A percentile compares a stretch with the other conserved stretches of the same genome.
Evolutionary conservation across 2,113 vertebrate species (phyloP).

Genomic region (Scomber scombrus): DNA sequence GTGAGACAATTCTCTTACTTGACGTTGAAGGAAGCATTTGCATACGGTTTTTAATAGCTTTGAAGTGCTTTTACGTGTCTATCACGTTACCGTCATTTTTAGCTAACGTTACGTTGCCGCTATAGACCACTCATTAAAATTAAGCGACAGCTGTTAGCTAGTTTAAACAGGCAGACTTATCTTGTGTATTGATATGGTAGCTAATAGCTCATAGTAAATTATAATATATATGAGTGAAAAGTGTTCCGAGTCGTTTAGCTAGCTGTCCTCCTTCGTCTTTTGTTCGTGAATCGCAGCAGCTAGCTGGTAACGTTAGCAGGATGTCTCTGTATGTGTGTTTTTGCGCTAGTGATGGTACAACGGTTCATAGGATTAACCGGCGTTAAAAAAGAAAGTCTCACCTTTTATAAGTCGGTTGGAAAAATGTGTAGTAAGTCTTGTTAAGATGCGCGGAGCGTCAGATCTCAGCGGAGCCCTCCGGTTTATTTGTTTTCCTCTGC

Average conservation of each 20-base stretch:
- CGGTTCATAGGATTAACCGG: not conserved
- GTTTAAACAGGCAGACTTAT: not conserved
- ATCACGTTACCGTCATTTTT: not conserved
- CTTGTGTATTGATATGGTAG: not conserved
- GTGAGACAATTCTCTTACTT: not conserved
- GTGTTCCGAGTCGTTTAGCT: not conserved
- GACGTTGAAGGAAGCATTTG: rapidly evolving
- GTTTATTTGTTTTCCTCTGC: not conserved
- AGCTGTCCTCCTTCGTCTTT: constrained; percentile 36
- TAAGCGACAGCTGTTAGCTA: not conserved
- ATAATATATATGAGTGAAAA: not conserved
- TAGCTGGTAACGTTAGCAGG: constrained; percentile 59
- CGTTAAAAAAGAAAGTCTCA: constrained; percentile 20
- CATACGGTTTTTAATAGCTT: not conserved
- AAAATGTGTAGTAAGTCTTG: not conserved
- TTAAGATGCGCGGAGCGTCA: not conserved
- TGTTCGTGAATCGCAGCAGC: constrained; percentile 52
- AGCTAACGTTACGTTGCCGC: constrained; percentile 16
- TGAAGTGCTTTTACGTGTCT: not conserved
- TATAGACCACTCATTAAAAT: constrained; percentile 15
- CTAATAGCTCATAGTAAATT: rapidly evolving
- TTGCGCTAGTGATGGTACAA: not conserved
- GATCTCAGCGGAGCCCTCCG: not conserved
- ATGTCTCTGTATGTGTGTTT: not conserved
- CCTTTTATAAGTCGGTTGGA: constrained; percentile 33